Conservation (phyloP, 2,888 invertebrate genomes). For the Pheosia tremula region DNA sequence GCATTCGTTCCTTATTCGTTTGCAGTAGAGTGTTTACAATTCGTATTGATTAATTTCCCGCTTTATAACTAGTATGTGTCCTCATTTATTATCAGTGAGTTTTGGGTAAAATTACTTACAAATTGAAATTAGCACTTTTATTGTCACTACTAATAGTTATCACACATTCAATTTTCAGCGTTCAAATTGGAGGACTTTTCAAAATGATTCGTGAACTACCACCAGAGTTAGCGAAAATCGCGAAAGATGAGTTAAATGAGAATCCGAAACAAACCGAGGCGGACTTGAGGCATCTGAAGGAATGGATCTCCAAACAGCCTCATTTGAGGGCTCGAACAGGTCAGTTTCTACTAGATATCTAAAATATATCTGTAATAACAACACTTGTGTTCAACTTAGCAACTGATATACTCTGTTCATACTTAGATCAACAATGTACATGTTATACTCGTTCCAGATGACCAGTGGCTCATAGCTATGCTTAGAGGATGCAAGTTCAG, state of each 20-base stretch:
- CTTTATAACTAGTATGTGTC: background rate
- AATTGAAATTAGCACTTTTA: background rate
- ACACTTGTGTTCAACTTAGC: no score
- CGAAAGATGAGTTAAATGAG: constrained; percentile 77
- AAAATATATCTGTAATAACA: no score
- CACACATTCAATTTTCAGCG: no score
- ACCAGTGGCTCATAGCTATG: constrained; percentile 82
- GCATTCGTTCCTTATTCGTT: background rate
- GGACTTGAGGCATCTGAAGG: constrained; percentile 73
- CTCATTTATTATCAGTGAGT: background rate
- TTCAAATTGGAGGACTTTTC: background rate
- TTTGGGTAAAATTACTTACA: background rate
- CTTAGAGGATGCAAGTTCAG: constrained; percentile 85
- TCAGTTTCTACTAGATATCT: constrained; percentile 32
- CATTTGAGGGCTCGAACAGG: constrained; percentile 83
- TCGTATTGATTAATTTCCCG: background rate
- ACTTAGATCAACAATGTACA: no score
- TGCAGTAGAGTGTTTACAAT: background rate
- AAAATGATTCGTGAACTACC: constrained; percentile 67
- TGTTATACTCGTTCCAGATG: constrained; percentile 63
- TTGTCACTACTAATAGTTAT: no score
- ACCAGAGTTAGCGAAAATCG: constrained; percentile 75
- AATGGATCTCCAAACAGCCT: constrained; percentile 82
- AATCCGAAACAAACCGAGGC: constrained; percentile 67
- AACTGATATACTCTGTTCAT: no score